Base-by-base conservation (phyloP, 1,140 invertebrate species). In the Drosophila pandora region DNA sequence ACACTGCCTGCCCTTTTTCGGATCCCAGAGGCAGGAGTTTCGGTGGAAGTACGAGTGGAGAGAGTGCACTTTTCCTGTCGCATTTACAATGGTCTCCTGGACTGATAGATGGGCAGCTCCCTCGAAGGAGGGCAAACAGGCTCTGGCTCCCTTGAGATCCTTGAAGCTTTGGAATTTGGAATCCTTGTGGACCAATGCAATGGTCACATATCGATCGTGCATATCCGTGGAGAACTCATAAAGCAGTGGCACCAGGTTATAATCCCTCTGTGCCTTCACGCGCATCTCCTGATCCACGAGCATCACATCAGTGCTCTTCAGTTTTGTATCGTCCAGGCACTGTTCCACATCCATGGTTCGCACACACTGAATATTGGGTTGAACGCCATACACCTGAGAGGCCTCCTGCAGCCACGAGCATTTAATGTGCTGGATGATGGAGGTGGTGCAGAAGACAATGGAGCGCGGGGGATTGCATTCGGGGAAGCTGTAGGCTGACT, bases 351-450 rank as follows among this genome's bases (percentile, higher is more conserved):
- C 93, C 7, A 82, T 76, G 34, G 93, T 92, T 54, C 94, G 91
- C 0, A 94, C 80, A 72, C 96, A 97, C 37, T 94, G 93, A 9
- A 97, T 92, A n/a, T 94, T 93, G 0, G 96, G 96, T 61, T 95
- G 93, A 0, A 97, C 92, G 1, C 96, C 95, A 76, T 95, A 94
- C 1, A 95, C 94, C 2, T 93, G 92, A 0, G 95, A 94, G 0
- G 94, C 95, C 78, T 96, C 94, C 69, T 94, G 93, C 73, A 97
- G 79, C 94, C 95, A 96, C 8, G 94, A 93, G 79, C 96, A 97
- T 78, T 97, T 97, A 30, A 93, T 93, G 32, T 94, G 93, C 63
- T 95, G 95, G 1, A 95, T 81, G 37, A 94, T 93, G 0, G 94
- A 94, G 0, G 93, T 93, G 0, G 95, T 95, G 73, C 95, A 96